These are phyloP conservation scores for Oncorhynchus nerka DNA, from an alignment of 2,113 vertebrate genomes.

Conservation along the genomic window DNA sequence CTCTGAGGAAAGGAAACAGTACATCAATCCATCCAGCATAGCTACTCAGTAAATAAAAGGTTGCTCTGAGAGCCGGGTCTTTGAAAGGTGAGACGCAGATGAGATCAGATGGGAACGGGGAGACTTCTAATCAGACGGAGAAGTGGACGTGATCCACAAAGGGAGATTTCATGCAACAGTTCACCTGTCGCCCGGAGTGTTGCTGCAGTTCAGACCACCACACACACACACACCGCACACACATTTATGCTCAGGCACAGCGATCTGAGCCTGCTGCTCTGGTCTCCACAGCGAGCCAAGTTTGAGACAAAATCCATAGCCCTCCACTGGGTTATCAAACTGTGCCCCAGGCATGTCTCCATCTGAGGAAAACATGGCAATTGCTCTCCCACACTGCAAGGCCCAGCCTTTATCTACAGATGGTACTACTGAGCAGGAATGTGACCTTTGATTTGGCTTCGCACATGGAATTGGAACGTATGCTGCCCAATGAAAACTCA, in stretches of 20 bases:
- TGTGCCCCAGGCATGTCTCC: conserved; percentile 74
- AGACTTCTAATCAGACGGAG: conserved; percentile 49
- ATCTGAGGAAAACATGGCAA: conserved; percentile 77
- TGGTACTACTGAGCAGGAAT: conserved; percentile 73
- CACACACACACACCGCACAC: conserved; percentile 19
- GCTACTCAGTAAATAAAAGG: conserved; percentile 50
- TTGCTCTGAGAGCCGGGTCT: conserved; percentile 29
- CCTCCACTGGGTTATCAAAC: conserved; percentile 72
- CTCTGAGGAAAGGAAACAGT: conserved; percentile 29
- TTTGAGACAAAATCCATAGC: conserved; percentile 69
- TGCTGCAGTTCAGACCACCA: conserved; percentile 50
- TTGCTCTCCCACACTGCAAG: conserved; percentile 67
- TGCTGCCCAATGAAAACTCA: conserved; percentile 45
- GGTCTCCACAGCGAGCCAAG: conserved; percentile 63
- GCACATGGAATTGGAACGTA: conserved; percentile 48
- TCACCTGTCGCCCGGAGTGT: conserved; percentile 59
- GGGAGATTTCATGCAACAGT: conserved; percentile 53
- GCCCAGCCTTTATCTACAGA: conserved; percentile 75
- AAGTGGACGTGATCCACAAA: conserved; percentile 49
- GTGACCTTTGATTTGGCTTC: conserved; percentile 72
- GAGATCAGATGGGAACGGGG: conserved; percentile 41
- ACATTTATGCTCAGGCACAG: conserved; percentile 17
- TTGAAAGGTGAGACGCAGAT: conserved; percentile 50
- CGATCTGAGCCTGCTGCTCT: conserved; percentile 49
- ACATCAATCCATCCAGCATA: conserved; percentile 23